phyloP scores from a whole-genome alignment of 2,888 invertebrate species.

The Craniophora ligustri region DNA sequence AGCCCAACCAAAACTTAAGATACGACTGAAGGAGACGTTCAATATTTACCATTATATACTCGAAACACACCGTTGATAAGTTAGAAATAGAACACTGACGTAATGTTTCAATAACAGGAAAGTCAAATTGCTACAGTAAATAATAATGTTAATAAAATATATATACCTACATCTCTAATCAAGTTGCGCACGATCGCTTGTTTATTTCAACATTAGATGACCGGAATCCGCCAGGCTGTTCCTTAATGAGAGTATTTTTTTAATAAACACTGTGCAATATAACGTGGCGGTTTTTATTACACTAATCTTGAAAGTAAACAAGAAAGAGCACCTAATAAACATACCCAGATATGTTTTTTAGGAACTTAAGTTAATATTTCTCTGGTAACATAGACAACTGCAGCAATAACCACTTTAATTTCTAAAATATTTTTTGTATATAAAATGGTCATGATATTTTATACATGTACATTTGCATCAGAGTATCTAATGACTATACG shows the following conservation, averaged over 20 bases:
- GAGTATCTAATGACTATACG: no score
- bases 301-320: conserved; percentile 1
- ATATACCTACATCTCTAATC: conserved; percentile 19
- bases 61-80: conserved; percentile 38
- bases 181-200: conserved; percentile 12
- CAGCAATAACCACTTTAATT: no score
- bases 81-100: conserved; percentile 28
- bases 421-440: no score
- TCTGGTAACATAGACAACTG: no score
- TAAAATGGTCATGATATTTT: no score
- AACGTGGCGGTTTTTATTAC: background rate
- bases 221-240: background rate
- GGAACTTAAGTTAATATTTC: no score
- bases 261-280: conserved; percentile 10
- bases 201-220: conserved; percentile 20
- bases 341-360: background rate
- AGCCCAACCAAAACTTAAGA: no score
- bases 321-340: background rate
- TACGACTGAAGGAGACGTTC: conserved; percentile 12
- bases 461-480: no score
- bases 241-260: conserved; percentile 3
- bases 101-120: conserved; percentile 44
- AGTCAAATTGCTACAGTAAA: conserved; percentile 27
- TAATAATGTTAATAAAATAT: conserved; percentile 23
- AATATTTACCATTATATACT: conserved; percentile 9